phyloP scores from a whole-genome alignment of 2,888 invertebrate species.

The Vesta saturnalis region DNA sequence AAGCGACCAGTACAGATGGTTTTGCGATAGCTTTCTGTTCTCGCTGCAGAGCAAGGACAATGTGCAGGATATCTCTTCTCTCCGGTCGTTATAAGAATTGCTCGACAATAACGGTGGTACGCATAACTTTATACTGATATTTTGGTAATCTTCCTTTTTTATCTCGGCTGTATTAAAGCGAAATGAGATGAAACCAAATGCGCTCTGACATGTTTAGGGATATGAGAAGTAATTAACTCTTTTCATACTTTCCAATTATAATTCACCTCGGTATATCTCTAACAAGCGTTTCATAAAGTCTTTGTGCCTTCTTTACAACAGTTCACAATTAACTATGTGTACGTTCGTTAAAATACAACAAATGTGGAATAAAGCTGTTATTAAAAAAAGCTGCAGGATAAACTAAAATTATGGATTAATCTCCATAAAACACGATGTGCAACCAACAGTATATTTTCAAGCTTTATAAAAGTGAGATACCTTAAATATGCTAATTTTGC shows the following conservation, averaged over 20 bases:
- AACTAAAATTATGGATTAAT: too few species aligned
- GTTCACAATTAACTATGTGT: too few species aligned
- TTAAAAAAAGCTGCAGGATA: too few species aligned
- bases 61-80: conserved; percentile 21
- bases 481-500: too few species aligned
- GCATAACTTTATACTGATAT: conserved; percentile 9
- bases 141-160: conserved; percentile 14
- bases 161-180: background rate
- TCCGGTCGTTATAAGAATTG: conserved; percentile 15
- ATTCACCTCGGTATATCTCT: background rate
- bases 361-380: too few species aligned
- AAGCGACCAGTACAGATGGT: conserved; percentile 26
- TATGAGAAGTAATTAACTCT: conserved; percentile 9
- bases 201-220: conserved; percentile 5
- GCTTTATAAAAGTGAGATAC: too few species aligned
- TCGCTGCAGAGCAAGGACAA: conserved; percentile 19
- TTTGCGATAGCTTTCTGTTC: conserved; percentile 21
- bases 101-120: conserved; percentile 14
- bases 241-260: conserved; percentile 12
- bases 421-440: too few species aligned
- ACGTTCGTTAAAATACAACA: too few species aligned
- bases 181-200: conserved; percentile 8
- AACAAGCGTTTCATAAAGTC: background rate
- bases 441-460: too few species aligned
- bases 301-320: too few species aligned